These are phyloP conservation scores for Tetramorium alpestre DNA, from an alignment of 1,140 invertebrate species.

Conservation along the genomic window DNA sequence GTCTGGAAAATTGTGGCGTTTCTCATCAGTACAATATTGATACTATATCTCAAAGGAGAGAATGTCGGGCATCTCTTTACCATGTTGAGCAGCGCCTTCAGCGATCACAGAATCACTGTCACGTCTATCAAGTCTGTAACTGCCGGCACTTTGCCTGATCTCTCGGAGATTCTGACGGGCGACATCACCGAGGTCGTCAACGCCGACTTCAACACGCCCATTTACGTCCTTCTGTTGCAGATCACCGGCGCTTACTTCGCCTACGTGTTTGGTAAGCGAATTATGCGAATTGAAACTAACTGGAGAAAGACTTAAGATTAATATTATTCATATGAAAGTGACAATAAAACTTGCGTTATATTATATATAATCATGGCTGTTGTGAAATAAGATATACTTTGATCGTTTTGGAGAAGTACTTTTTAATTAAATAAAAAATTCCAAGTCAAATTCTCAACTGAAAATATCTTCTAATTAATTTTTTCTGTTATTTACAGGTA, in stretches of 20 bases:
- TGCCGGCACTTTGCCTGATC: slow-evolving; percentile 88
- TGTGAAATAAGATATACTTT: not conserved
- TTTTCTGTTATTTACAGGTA: slow-evolving; percentile 86
- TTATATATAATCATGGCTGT: not conserved
- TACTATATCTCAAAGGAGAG: slow-evolving; percentile 91
- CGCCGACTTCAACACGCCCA: slow-evolving; percentile 90
- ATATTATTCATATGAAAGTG: not conserved
- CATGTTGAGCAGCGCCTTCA: slow-evolving; percentile 91
- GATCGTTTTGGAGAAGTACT: too few species aligned
- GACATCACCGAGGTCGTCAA: slow-evolving; percentile 90
- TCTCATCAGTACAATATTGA: slow-evolving; percentile 90
- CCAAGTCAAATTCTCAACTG: not conserved
- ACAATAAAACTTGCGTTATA: not conserved
- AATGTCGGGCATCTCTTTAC: slow-evolving; percentile 92
- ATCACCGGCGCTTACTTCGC: slow-evolving; percentile 94
- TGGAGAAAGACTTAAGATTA: not conserved
- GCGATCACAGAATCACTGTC: slow-evolving; percentile 92
- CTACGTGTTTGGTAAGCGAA: slow-evolving; percentile 92
- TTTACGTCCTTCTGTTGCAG: slow-evolving; percentile 93
- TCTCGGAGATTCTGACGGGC: slow-evolving; percentile 90
- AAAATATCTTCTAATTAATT: not conserved
- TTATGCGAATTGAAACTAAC: not conserved
- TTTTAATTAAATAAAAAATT: not conserved
- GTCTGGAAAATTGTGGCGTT: slow-evolving; percentile 95
- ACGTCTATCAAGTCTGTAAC: slow-evolving; percentile 79